phyloP scores from a whole-genome alignment of 53 echinoderm and acorn worm species.

The Henricia sp. region DNA sequence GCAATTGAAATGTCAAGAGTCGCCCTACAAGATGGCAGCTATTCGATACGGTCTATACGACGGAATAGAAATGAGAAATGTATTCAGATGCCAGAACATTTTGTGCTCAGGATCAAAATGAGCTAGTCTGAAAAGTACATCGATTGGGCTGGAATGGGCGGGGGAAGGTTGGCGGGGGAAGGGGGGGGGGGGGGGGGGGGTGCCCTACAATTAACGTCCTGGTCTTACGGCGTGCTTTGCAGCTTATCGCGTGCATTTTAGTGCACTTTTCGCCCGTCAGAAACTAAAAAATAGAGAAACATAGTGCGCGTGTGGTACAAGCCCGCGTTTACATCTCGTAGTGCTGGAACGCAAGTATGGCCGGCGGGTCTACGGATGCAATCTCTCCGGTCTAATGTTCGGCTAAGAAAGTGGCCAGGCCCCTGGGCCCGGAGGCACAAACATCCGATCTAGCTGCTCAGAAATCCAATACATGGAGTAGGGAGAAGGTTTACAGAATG shows the following conservation, averaged over 20 bases:
- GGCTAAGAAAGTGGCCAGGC: conserved; percentile 16
- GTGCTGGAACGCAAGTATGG: not conserved
- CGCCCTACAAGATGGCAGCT: no score
- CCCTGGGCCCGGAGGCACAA: conserved; percentile 26
- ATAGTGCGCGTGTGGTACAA: not conserved
- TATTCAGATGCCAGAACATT: no score
- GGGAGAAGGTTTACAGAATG: not conserved
- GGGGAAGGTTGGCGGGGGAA: no score
- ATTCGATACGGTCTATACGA: no score
- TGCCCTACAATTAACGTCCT: not conserved
- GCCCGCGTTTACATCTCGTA: not conserved
- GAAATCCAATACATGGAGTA: conserved; percentile 24
- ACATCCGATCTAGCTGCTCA: conserved; percentile 50
- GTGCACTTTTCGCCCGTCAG: not conserved
- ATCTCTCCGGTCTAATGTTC: conserved; percentile 50
- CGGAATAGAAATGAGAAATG: no score
- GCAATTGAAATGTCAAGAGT: no score
- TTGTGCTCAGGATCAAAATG: no score
- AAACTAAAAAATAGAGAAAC: not conserved
- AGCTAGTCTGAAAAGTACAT: no score
- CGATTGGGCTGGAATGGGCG: no score
- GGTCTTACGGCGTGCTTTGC: not conserved
- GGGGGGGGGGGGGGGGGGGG: not conserved
- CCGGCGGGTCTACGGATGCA: conserved; percentile 29
- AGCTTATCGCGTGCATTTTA: not conserved